Percentiles rank a stretch among this genome's conserved stretches.
phyloP scores from a whole-genome alignment of 1,140 invertebrate species.

The Drosophila littoralis region DNA sequence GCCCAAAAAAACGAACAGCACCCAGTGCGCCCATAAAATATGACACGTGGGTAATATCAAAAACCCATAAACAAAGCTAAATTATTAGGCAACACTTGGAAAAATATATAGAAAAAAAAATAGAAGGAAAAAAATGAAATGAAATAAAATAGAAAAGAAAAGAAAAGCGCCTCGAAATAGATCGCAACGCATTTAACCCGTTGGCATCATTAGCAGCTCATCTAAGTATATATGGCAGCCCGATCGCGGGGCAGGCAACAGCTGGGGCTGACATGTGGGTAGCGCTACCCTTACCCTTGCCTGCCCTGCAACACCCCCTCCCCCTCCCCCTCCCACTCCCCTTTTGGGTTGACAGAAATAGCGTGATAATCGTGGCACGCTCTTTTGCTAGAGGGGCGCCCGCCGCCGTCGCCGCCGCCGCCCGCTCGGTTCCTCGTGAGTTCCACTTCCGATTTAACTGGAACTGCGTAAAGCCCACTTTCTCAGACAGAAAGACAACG shows the following conservation, averaged over 20 bases:
- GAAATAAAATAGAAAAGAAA: slow-evolving; percentile 6
- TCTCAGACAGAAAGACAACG: not conserved
- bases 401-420: too few species aligned
- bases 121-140: slow-evolving; percentile 19
- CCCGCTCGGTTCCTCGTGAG: slow-evolving; percentile 47
- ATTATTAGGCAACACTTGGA: slow-evolving; percentile 69
- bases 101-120: slow-evolving; percentile 36
- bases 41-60: slow-evolving; percentile 75
- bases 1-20: slow-evolving; percentile 24
- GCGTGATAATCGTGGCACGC: slow-evolving; percentile 79
- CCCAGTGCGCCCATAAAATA: slow-evolving; percentile 63
- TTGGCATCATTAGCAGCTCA: slow-evolving; percentile 80
- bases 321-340: not conserved
- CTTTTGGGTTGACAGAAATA: slow-evolving; percentile 66
- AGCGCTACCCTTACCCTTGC: slow-evolving; percentile 18
- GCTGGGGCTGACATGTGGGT: slow-evolving; percentile 60
- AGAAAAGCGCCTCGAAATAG: slow-evolving; percentile 56
- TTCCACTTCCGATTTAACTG: slow-evolving; percentile 82
- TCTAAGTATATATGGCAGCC: slow-evolving; percentile 5
- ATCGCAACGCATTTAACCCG: slow-evolving; percentile 72
- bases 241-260: slow-evolving; percentile 4
- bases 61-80: slow-evolving; percentile 74
- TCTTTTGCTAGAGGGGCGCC: slow-evolving; percentile 28
- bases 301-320: not conserved
- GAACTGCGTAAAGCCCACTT: slow-evolving; percentile 64